Conservation (phyloP, 2,797 vertebrate genomes). For the Alca torda region DNA sequence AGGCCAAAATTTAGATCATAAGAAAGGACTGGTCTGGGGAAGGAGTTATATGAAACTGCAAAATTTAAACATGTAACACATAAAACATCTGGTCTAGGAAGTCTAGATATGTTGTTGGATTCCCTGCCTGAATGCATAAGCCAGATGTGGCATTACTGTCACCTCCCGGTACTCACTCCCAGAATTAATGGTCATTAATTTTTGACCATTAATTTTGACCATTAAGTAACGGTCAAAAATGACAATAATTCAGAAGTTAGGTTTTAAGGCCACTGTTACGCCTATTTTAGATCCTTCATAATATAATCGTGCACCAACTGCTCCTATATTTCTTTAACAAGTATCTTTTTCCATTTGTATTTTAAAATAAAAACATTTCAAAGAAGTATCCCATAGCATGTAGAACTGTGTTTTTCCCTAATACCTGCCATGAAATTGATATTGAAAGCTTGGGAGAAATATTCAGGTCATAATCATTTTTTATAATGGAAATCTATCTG, state of each 20-base stretch:
- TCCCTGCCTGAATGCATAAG: neutral
- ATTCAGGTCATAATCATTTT: neutral
- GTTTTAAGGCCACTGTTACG: neutral
- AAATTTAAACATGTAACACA: neutral
- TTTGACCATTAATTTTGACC: too few relatives aligned
- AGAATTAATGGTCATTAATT: neutral
- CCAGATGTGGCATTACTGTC: neutral
- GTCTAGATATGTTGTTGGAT: neutral
- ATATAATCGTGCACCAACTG: neutral
- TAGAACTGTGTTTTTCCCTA: neutral
- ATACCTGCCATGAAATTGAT: neutral
- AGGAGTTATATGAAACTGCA: neutral
- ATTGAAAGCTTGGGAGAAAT: slow-evolving; percentile 1
- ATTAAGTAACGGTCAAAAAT: neutral
- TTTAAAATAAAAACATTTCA: neutral
- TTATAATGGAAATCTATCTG: slow-evolving; percentile 1
- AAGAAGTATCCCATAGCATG: neutral
- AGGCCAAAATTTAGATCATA: neutral
- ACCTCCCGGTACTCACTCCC: neutral
- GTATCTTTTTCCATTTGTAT: neutral
- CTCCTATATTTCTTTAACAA: neutral
- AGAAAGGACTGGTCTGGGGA: neutral
- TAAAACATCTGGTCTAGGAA: neutral
- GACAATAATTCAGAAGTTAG: neutral
- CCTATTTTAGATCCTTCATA: neutral